phyloP scores from a whole-genome alignment of 2,888 invertebrate genomes.

The Tachina grossa region DNA sequence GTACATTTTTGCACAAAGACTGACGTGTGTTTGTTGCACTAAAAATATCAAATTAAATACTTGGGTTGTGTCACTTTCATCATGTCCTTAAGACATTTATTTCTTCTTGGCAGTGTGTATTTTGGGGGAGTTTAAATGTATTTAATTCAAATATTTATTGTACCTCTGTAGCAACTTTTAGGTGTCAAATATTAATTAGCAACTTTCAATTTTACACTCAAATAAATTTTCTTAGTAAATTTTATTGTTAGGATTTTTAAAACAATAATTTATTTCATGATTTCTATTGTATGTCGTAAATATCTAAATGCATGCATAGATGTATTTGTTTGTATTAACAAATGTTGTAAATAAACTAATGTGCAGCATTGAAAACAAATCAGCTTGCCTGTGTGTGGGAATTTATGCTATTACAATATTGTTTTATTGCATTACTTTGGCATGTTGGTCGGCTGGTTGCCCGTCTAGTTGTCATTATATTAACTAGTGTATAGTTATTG shows the following conservation, averaged over 20 bases:
- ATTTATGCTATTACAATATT: constrained; percentile 37
- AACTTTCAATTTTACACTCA: neutral
- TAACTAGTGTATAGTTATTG: constrained; percentile 45
- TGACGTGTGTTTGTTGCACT: neutral
- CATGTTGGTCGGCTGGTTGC: neutral
- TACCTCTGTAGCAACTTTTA: neutral
- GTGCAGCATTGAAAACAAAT: constrained; percentile 6
- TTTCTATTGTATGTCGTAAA: neutral
- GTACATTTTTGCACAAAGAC: neutral
- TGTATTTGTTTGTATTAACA: neutral
- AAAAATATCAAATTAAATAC: constrained; percentile 49
- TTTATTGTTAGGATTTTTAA: neutral
- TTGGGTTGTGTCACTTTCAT: constrained; percentile 51
- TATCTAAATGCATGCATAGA: neutral
- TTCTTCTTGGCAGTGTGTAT: neutral
- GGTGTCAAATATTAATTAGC: neutral
- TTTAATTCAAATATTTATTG: constrained; percentile 4
- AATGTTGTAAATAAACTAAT: neutral
- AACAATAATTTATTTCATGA: neutral
- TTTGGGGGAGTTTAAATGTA: neutral
- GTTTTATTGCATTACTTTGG: constrained; percentile 47
- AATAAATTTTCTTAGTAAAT: neutral
- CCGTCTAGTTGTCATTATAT: constrained; percentile 25
- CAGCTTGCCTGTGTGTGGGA: neutral
- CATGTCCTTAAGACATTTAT: constrained; percentile 10